Evolutionary conservation across 2,113 vertebrate genomes (phyloP), one percentile per base, ranked within the genome.

Genomic region (Callipepla squamata): DNA sequence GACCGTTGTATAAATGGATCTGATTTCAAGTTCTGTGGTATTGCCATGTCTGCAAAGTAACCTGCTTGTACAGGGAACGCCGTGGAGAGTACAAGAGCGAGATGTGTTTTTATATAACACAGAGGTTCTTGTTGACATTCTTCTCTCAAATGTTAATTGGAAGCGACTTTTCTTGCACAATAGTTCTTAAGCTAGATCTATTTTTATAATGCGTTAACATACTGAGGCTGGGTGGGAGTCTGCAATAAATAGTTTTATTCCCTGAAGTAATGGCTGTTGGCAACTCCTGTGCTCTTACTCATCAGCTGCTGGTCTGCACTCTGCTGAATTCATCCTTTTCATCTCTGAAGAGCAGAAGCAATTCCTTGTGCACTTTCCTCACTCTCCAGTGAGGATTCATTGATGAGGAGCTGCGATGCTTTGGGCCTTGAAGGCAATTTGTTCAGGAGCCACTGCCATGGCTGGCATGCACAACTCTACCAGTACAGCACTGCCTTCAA

Each of bases 231-330:
- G 85, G 82, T 93, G 88, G 82, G 85, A 91, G 47, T 69, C 2
- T 2, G 62, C 76, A 86, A 40, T 91, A 83, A 90, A 90, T 94
- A 87, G 7, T 90, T 94, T 61, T 89, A 89, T 93, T 95, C 93
- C 87, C 89, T 79, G 1, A 88, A 80, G 76, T 42, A 11, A 15
- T 92, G 80, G 76, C 83, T 80, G 26, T 89, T 72, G 38, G 86
- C 88, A 95, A 0, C n/a, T 90, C 93, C 42, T 83, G 25, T 3
- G 4, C 16, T 77, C 48, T 78, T 51, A 47, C 73, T 93, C 61
- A 84, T 92, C 73, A 85, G n/a, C 68, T 96, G 85, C 82, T 63
- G 28, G 34, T 84, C 51, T 93, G 78, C 77, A 72, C 86, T 94
- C 61, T 88, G 50, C 65, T 90, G 72, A 90, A 77, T 42, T 85